Evolutionary conservation across 2,797 vertebrate genomes (phyloP), one percentile per base, ranked within the genome.

Genomic region (Gallinago stenura): DNA sequence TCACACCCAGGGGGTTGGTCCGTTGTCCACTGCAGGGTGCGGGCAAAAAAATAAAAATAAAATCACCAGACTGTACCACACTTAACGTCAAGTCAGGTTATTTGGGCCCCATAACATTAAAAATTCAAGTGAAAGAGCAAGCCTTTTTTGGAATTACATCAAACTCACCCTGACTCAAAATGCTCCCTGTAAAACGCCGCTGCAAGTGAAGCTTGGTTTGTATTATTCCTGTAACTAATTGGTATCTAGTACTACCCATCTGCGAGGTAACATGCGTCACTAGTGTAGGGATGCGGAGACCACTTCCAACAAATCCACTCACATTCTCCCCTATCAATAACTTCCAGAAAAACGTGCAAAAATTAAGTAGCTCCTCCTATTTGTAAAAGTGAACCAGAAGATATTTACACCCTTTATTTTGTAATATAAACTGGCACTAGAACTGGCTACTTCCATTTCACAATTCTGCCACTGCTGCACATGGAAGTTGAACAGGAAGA

Each of bases 391-490:
- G 61, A 86, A 78, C 87, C 24, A 86, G 57, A 93, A 87, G 77
- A 93, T 33, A 71, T n/a, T 64, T 12, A 71, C 39, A 62, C 10
- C 15, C 56, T 79, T 45, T 65, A 28, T 94, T 94, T 90, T 87
- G 66, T 58, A 95, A 77, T 20, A 18, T 9, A 28, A 92, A 73
- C 72, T 65, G 83, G 43, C 39, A 73, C 20, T 19, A 87, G 39
- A 72, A 64, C 48, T 76, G n/a, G 35, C 56, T 53, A 33, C 75
- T 81, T 75, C 41, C 22, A 93, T 93, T 93, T 93, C 78, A 65
- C 66, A 90, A 61, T 25, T 77, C 86, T 69, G 51, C 57, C 45
- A 20, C 48, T 68, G 56, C 69, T 90, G 80, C 43, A 58, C 66
- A 6, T 37, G 13, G 18, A 68, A 28, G 15, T 6, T 48, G 62